These are phyloP conservation scores for Drosophila falleni DNA, from an alignment of 2,888 invertebrate genomes.

Conservation along the genomic window DNA sequence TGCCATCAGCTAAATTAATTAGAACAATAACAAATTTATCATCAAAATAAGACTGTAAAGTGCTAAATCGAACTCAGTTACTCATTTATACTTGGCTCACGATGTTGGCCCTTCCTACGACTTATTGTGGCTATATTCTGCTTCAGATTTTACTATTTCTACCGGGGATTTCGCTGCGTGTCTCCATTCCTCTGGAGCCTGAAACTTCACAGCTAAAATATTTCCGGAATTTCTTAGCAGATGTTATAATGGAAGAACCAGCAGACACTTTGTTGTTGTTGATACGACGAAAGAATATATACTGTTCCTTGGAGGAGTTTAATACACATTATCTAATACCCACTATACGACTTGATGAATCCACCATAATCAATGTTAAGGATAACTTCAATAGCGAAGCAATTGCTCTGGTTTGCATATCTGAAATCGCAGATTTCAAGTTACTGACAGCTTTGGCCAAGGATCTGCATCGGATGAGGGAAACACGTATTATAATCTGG, in stretches of 20 bases:
- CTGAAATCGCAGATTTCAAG: slow-evolving; percentile 1
- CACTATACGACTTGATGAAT: slow-evolving; percentile 6
- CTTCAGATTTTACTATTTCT: not conserved
- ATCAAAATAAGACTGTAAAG: not conserved
- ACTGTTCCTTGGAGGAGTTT: slow-evolving; percentile 17
- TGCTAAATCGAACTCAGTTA: slow-evolving; percentile 6
- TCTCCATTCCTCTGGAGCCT: no score
- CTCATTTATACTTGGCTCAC: not conserved
- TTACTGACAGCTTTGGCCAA: slow-evolving; percentile 24
- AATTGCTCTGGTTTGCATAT: slow-evolving; percentile 37
- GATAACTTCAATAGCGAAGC: not conserved
- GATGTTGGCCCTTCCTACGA: slow-evolving; percentile 12
- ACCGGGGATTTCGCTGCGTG: no score
- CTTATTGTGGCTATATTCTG: not conserved
- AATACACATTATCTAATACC: slow-evolving; percentile 1
- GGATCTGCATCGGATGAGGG: slow-evolving; percentile 28
- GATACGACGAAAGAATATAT: not conserved
- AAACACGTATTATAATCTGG: slow-evolving; percentile 30
- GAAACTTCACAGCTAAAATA: no score
- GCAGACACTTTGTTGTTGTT: slow-evolving; percentile 20
- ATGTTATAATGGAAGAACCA: not conserved
- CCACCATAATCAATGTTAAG: not conserved
- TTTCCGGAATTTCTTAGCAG: no score
- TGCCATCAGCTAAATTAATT: not conserved
- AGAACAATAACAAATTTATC: not conserved